phyloP scores from a whole-genome alignment of 2,113 vertebrate species.

The Hydrolagus affinis region DNA sequence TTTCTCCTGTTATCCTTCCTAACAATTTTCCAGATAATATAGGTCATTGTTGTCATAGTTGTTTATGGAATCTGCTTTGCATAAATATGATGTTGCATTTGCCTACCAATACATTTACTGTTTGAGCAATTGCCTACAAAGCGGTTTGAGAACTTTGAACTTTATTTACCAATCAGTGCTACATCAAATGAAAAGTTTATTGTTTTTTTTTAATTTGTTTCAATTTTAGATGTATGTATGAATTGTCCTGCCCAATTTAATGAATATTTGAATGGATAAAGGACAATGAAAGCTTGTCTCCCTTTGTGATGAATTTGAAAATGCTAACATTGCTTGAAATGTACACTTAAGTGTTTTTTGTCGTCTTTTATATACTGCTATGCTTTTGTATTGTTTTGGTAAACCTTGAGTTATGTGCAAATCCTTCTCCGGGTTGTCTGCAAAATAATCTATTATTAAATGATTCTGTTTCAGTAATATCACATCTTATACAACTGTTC shows the following conservation, averaged over 20 bases:
- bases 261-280: neutral
- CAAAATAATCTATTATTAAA: constrained; percentile 4
- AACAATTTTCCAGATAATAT: too few species aligned
- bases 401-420: neutral
- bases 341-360: neutral
- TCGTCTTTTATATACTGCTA: neutral
- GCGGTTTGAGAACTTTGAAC: too few species aligned
- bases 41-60: too few species aligned
- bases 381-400: neutral
- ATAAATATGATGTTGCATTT: too few species aligned
- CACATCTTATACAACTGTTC: neutral
- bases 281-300: neutral
- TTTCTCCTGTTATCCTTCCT: too few species aligned
- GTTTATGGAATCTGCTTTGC: too few species aligned
- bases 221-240: neutral
- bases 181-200: too few species aligned
- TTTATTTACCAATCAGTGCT: neutral
- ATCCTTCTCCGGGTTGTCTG: too few species aligned
- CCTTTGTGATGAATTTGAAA: neutral
- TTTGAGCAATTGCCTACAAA: too few species aligned
- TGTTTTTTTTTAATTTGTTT: neutral
- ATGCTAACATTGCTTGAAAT: neutral
- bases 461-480: neutral
- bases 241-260: neutral
- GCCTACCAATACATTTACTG: too few species aligned